These are phyloP conservation scores for Gnatocerus cornutus DNA, from an alignment of 2,888 invertebrate genomes.

Conservation along the genomic window DNA sequence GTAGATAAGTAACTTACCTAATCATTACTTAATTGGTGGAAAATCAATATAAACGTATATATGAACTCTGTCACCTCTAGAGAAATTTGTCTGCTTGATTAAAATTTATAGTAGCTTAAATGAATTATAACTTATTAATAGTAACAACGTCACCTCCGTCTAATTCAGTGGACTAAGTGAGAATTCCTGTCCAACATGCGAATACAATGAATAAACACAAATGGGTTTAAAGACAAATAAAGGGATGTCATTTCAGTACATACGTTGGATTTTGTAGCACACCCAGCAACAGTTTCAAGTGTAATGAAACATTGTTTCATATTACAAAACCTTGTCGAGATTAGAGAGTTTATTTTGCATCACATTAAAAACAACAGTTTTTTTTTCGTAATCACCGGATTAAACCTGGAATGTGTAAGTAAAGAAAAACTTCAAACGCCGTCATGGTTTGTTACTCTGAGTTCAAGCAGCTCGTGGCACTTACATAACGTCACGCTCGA, in stretches of 20 bases:
- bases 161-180: neutral
- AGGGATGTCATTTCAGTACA: neutral
- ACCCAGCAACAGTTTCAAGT: no score
- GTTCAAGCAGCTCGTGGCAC: constrained; percentile 37
- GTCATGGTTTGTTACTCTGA: constrained; percentile 34
- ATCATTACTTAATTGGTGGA: constrained; percentile 23
- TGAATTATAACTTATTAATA: neutral
- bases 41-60: constrained; percentile 6
- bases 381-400: constrained; percentile 16
- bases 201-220: constrained; percentile 1
- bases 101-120: neutral
- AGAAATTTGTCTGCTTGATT: neutral
- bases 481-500: constrained; percentile 37
- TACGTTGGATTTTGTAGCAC: neutral
- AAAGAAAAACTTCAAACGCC: constrained; percentile 21
- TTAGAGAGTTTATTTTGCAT: constrained; percentile 7
- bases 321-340: neutral
- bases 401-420: constrained; percentile 27
- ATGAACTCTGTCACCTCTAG: neutral
- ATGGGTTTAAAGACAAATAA: constrained; percentile 8
- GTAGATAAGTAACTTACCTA: constrained; percentile 22
- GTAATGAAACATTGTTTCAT: neutral
- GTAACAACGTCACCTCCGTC: neutral
- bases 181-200: constrained; percentile 1
- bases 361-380: neutral